Evolutionary conservation across 2,888 invertebrate genomes (phyloP).

Genomic region (Ophioninae sp.): DNA sequence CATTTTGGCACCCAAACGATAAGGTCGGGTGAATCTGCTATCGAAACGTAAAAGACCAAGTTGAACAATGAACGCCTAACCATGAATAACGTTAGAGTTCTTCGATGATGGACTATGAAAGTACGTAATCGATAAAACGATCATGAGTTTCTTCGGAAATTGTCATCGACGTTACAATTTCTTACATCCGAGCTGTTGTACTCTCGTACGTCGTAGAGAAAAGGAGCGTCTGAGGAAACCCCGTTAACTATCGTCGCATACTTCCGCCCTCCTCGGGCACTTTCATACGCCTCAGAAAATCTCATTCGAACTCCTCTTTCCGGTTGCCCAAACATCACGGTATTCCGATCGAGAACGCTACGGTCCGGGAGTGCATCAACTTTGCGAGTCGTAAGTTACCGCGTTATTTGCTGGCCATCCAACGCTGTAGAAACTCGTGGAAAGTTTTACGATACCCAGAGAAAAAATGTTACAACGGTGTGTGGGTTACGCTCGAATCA

Average conservation of each 20-base stretch:
- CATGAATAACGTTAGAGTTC: too few relatives aligned
- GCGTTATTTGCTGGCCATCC: too few relatives aligned
- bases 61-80: too few relatives aligned
- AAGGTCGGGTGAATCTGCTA: too few relatives aligned
- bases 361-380: too few relatives aligned
- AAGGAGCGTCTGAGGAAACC: neutral
- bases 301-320: neutral
- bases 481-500: neutral
- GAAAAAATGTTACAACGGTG: too few relatives aligned
- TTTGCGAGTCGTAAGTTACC: too few relatives aligned
- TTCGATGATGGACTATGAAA: neutral
- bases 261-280: neutral
- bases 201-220: neutral
- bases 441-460: too few relatives aligned
- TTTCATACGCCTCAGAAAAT: neutral
- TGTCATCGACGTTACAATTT: neutral
- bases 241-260: neutral
- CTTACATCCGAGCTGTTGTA: neutral
- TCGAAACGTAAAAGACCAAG: too few relatives aligned
- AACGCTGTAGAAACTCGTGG: too few relatives aligned
- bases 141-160: neutral
- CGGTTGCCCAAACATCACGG: neutral
- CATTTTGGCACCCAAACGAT: too few relatives aligned
- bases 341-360: too few relatives aligned
- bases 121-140: neutral